A percentile compares a stretch with the other conserved stretches of the same genome.
Conservation (phyloP, 1,140 invertebrate genomes). For the Berghia stephanieae region DNA sequence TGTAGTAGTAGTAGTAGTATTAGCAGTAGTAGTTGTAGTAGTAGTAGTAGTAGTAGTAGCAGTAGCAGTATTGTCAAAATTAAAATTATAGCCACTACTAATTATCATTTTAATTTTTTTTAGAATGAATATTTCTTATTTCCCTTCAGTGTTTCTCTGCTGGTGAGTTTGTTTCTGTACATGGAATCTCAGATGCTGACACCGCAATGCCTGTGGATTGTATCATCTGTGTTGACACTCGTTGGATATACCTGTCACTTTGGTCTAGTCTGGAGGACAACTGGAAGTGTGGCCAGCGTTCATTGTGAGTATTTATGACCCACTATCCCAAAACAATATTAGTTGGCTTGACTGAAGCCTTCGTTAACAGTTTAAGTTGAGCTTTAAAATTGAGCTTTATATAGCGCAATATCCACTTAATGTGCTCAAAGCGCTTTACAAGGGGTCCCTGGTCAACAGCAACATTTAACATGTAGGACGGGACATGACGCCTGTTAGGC, state of each 20-base stretch:
- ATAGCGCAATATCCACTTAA: not conserved
- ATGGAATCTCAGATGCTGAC: conserved; percentile 20
- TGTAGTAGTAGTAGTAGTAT: too few relatives aligned
- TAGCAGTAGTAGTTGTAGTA: too few relatives aligned
- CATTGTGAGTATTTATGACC: conserved; percentile 1
- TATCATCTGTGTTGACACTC: conserved; percentile 11
- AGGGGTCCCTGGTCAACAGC: too few relatives aligned
- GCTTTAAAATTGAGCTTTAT: not conserved
- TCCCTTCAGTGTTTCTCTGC: conserved; percentile 14
- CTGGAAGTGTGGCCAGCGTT: not conserved
- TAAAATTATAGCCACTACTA: too few relatives aligned
- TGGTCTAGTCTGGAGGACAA: not conserved
- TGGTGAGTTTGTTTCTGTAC: conserved; percentile 19
- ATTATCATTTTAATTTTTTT: too few relatives aligned
- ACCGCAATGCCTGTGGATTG: conserved; percentile 18
- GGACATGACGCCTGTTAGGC: too few relatives aligned
- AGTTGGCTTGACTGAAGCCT: not conserved
- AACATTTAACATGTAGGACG: too few relatives aligned
- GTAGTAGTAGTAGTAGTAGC: too few relatives aligned
- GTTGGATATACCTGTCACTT: conserved; percentile 15
- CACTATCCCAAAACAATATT: not conserved
- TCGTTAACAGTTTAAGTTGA: not conserved
- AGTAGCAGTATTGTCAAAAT: too few relatives aligned
- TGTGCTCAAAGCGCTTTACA: not conserved
- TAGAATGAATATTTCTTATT: too few relatives aligned